Conservation (phyloP, 2,888 invertebrate species). For the Rotaria socialis region DNA sequence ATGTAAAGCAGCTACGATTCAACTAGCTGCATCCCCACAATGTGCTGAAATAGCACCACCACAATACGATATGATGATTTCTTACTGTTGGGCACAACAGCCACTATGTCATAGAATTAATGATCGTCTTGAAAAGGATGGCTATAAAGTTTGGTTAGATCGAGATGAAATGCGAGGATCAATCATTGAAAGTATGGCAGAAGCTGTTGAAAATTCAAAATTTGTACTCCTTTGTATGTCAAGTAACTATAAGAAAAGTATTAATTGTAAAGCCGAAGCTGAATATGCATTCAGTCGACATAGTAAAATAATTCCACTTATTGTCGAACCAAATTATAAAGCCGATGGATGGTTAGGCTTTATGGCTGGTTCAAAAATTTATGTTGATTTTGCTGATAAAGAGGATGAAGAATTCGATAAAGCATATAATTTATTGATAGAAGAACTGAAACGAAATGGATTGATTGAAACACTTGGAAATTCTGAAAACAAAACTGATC, state of each 20-base stretch:
- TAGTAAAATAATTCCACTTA: background rate
- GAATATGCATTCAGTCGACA: conserved; percentile 31
- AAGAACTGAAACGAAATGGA: background rate
- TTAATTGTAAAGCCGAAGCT: conserved; percentile 30
- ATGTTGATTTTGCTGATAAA: conserved; percentile 17
- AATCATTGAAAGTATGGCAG: conserved; percentile 16
- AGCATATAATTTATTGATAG: background rate
- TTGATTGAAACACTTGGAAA: background rate
- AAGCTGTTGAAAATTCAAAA: background rate
- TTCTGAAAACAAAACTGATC: background rate
- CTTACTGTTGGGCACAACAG: background rate
- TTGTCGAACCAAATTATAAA: background rate
- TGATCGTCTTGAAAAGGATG: background rate
- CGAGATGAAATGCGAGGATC: conserved; percentile 29
- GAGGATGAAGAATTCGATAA: background rate
- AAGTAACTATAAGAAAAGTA: background rate
- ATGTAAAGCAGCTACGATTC: no score
- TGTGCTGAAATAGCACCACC: no score
- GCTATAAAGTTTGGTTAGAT: conserved; percentile 34
- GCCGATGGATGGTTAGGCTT: conserved; percentile 33
- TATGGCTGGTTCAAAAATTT: conserved; percentile 17
- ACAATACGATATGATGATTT: conserved; percentile 27
- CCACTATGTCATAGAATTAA: background rate
- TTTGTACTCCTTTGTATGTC: conserved; percentile 33
- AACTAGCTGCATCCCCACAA: no score